phyloP scores from a whole-genome alignment of 2,888 invertebrate genomes.

The Exocentrus adspersus region DNA sequence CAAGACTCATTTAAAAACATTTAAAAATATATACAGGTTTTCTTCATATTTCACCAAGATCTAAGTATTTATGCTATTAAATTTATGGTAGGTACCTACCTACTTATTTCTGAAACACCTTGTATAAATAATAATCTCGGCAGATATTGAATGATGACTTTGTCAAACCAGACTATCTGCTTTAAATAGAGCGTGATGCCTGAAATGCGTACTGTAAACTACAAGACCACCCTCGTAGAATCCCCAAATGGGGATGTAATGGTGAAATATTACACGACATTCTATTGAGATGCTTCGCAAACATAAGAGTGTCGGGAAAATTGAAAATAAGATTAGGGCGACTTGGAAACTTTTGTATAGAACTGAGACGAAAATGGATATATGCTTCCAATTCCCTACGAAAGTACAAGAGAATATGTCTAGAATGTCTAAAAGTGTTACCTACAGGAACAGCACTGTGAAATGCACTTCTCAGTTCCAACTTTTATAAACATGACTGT shows the following conservation, averaged over 20 bases:
- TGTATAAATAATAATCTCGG: background rate
- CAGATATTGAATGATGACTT: constrained; percentile 20
- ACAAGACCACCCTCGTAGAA: constrained; percentile 23
- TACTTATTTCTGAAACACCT: no score
- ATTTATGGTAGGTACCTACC: no score
- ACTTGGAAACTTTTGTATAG: constrained; percentile 1
- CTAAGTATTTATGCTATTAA: no score
- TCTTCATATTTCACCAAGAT: no score
- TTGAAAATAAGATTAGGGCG: constrained; percentile 18
- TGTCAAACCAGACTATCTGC: constrained; percentile 19
- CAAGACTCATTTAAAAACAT: no score
- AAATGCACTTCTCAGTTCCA: no score
- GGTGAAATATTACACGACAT: constrained; percentile 36
- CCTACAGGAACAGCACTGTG: no score
- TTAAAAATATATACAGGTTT: no score
- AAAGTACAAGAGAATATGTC: background rate
- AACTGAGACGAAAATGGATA: background rate
- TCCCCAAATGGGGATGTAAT: constrained; percentile 28
- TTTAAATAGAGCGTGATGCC: constrained; percentile 21
- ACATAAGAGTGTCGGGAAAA: constrained; percentile 21
- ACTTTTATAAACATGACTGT: no score
- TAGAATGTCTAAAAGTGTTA: background rate
- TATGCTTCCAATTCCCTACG: background rate
- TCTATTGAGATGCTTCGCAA: constrained; percentile 18
- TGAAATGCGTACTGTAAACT: constrained; percentile 28